Conservation (phyloP, 2,797 vertebrate genomes). For the Amblyopsis hoosieri region DNA sequence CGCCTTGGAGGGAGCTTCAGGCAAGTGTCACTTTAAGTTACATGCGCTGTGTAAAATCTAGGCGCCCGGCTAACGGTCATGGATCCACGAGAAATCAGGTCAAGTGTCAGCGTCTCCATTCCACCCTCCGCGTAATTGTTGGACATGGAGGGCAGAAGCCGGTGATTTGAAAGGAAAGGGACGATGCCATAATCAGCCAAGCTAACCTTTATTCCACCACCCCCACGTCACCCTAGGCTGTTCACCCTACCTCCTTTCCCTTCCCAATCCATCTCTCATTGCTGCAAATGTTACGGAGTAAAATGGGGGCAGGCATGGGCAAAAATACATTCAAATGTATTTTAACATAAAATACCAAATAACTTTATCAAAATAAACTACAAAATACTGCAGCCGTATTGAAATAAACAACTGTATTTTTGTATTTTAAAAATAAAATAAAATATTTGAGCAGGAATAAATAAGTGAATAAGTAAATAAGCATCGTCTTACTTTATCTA, state of each 20-base stretch:
- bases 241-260: too few species aligned
- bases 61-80: constrained; percentile 68
- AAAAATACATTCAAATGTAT: too few species aligned
- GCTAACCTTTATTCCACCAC: constrained; percentile 30
- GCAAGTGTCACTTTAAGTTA: constrained; percentile 98
- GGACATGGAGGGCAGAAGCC: constrained; percentile 53
- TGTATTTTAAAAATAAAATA: too few species aligned
- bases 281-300: background rate
- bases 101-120: constrained; percentile 67
- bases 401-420: too few species aligned
- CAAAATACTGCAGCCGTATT: too few species aligned
- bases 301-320: too few species aligned
- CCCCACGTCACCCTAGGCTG: constrained; percentile 14
- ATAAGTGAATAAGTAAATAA: too few species aligned
- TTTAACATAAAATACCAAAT: too few species aligned
- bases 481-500: too few species aligned
- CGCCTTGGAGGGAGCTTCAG: constrained; percentile 89
- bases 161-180: constrained; percentile 63
- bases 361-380: too few species aligned
- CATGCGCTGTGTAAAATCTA: constrained; percentile 81
- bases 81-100: constrained; percentile 81
- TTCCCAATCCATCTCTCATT: constrained; percentile 20
- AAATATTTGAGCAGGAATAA: too few species aligned
- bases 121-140: constrained; percentile 68
- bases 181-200: constrained; percentile 59